These are phyloP conservation scores for Gryllus bimaculatus DNA, from an alignment of 1,140 invertebrate species.

Conservation along the genomic window DNA sequence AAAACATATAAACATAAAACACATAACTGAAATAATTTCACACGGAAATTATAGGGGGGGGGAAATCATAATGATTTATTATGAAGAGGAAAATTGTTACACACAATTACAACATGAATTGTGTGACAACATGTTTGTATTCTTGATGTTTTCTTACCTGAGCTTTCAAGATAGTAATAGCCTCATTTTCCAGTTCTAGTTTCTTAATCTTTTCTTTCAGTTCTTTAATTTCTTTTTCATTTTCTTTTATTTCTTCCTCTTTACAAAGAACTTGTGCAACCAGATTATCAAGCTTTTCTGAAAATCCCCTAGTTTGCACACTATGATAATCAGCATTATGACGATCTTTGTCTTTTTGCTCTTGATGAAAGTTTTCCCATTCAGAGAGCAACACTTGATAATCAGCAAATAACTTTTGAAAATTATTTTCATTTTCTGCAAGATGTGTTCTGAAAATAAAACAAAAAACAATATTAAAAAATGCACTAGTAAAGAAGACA, in stretches of 20 bases:
- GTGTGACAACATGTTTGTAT: too few species aligned
- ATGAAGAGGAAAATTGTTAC: too few species aligned
- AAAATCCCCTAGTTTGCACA: slow-evolving; percentile 16
- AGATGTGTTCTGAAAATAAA: neutral
- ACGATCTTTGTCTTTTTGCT: neutral
- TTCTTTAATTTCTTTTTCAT: neutral
- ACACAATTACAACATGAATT: too few species aligned
- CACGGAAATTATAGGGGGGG: too few species aligned
- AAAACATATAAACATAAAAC: too few species aligned
- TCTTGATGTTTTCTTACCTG: slow-evolving; percentile 11
- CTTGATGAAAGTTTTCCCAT: neutral
- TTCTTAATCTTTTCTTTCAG: slow-evolving; percentile 10
- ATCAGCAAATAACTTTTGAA: neutral
- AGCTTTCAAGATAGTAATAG: slow-evolving; percentile 14
- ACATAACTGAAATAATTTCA: too few species aligned
- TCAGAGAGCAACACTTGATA: slow-evolving; percentile 8
- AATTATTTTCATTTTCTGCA: neutral
- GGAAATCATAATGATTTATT: too few species aligned
- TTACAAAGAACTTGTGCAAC: slow-evolving; percentile 11
- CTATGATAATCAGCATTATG: slow-evolving; percentile 9
- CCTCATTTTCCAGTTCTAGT: slow-evolving; percentile 17
- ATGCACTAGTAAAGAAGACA: neutral
- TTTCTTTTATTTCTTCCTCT: slow-evolving; percentile 14
- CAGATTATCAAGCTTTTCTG: slow-evolving; percentile 16
- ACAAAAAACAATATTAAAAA: neutral